Base-by-base conservation (phyloP, 2,888 invertebrate genomes). In the Aporophyla lueneburgensis region DNA sequence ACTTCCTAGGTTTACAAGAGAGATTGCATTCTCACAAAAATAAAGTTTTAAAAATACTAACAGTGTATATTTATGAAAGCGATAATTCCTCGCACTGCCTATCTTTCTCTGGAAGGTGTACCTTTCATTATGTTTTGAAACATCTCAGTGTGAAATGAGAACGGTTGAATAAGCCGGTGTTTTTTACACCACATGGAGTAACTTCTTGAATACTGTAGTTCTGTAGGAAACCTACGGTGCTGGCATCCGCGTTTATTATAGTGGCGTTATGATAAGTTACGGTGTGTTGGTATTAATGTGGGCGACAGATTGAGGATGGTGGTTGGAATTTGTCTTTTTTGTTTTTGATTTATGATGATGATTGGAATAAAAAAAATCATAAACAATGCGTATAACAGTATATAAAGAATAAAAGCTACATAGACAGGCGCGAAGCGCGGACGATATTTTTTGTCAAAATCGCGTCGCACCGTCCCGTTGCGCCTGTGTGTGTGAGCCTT, bases 61-160 rank as follows among this genome's bases (percentile, higher is more conserved):
- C n/a, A n/a, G n/a, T n/a, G n/a, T n/a, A n/a, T n/a, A n/a, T n/a
- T n/a, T n/a, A 0, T 19, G 1, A 4, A 61, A 66, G 62, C 65
- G 24, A 73, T 71, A 61, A 14, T 71, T 65, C 72, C 46, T 49
- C 21, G 74, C 66, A 46, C 16, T 0, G 0, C 72, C 1, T 72
- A 33, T 74, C 81, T 66, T 33, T 53, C 43, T n/a, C 27, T 58
- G 84, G 84, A 78, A 9, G 27, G 19, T 21, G n/a, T 0, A 49
- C n/a, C 75, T 66, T 74, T 71, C 33, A 40, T 24, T 63, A 21
- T 81, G 83, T 89, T 90, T 89, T 89, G 86, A 89, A 90, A 90
- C 76, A 74, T 80, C 85, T 76, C 69, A 62, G 69, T 62, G 71
- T 71, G 80, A 88, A 89, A 88, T 80, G 82, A 79, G 87, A 83